Conservation (phyloP, 35 echinoderm and acorn worm genomes). For the Ophioderma brevispina region DNA sequence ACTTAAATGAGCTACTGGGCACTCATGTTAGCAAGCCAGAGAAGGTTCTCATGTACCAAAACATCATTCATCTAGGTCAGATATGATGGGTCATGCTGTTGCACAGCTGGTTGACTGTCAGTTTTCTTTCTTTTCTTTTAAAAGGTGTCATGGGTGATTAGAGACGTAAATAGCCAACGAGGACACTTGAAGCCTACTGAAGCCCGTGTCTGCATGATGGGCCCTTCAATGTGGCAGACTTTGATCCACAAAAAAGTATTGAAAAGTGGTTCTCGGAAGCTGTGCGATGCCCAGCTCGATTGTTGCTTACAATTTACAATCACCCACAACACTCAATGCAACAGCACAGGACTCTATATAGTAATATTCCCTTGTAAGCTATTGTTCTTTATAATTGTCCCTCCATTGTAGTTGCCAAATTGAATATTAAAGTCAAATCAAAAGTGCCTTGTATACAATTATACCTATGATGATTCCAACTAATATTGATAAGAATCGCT, state of each 20-base stretch:
- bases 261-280: conserved; percentile 17
- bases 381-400: no score
- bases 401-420: no score
- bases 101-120: conserved; percentile 40
- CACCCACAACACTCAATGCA: no score
- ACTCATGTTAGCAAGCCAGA: neutral
- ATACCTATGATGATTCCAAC: no score
- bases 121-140: conserved; percentile 47
- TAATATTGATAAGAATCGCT: no score
- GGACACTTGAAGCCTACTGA: conserved; percentile 50
- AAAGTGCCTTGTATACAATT: no score
- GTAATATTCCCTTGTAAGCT: no score
- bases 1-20: neutral
- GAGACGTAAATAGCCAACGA: conserved; percentile 4
- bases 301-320: no score
- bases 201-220: conserved; percentile 31
- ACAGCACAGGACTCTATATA: no score
- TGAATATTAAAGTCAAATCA: no score
- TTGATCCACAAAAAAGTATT: conserved; percentile 26
- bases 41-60: neutral
- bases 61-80: conserved; percentile 15
- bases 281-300: no score
- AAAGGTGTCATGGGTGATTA: conserved; percentile 53
- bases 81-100: conserved; percentile 40
- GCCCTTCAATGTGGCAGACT: conserved; percentile 21